Evolutionary conservation across 2,113 vertebrate genomes (phyloP).

Genomic region (Nicator chloris): DNA sequence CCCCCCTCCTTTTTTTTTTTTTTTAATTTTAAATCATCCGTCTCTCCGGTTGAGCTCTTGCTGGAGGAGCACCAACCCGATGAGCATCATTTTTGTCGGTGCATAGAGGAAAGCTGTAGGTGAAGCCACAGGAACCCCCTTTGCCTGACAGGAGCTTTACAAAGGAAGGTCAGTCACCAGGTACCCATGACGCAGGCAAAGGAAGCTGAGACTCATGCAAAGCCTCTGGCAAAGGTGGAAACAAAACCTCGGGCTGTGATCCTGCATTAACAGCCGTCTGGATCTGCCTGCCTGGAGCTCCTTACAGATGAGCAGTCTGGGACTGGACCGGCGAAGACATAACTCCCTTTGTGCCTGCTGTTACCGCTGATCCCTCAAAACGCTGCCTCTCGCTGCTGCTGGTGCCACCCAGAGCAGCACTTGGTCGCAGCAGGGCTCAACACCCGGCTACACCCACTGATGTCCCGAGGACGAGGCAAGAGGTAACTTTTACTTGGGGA

Average conservation of each 20-base stretch:
- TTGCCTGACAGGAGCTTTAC: background rate
- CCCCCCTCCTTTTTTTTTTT: background rate
- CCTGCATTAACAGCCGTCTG: background rate
- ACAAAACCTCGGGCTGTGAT: slow-evolving; percentile 3
- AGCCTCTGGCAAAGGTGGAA: slow-evolving; percentile 18
- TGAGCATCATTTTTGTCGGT: background rate
- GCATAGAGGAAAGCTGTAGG: background rate
- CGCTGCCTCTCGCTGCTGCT: background rate
- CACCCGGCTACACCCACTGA: background rate
- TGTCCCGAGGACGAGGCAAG: background rate
- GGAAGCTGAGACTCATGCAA: background rate
- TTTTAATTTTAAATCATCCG: slow-evolving; percentile 16
- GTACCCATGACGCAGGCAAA: background rate
- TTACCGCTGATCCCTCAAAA: background rate
- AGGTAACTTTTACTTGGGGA: background rate
- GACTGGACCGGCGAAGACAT: background rate
- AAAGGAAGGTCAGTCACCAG: background rate
- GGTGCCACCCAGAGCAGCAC: background rate
- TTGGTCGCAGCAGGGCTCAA: background rate
- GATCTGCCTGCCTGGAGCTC: background rate
- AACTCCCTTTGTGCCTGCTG: background rate
- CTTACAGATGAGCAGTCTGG: background rate
- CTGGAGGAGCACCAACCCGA: background rate
- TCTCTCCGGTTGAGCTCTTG: background rate
- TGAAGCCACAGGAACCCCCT: background rate